These are phyloP conservation scores for Thunnus maccoyii DNA, from an alignment of 2,113 vertebrate genomes.

Conservation along the genomic window DNA sequence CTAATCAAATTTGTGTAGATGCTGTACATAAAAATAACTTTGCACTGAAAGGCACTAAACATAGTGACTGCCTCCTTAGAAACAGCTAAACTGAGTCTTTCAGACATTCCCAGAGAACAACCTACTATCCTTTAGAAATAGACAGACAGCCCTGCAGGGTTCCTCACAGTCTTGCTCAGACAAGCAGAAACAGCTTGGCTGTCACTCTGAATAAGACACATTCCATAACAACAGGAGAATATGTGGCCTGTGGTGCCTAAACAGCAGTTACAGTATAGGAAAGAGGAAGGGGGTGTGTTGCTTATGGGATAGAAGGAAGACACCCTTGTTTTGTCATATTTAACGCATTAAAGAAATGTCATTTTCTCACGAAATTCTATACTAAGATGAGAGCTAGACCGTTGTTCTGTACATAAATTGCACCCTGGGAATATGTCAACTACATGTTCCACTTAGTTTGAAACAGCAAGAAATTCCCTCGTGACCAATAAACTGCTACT, in stretches of 20 bases:
- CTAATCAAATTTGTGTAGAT: not conserved
- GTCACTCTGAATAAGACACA: constrained; percentile 70
- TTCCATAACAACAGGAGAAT: constrained; percentile 74
- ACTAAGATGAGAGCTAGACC: constrained; percentile 38
- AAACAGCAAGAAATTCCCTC: constrained; percentile 25
- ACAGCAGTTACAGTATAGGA: constrained; percentile 61
- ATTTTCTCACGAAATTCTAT: constrained; percentile 29
- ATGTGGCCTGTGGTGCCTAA: constrained; percentile 62
- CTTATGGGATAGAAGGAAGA: constrained; percentile 7
- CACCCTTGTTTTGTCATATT: constrained; percentile 6
- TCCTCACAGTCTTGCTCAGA: constrained; percentile 77
- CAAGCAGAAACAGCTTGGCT: constrained; percentile 76
- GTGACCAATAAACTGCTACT: not conserved
- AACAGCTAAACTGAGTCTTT: constrained; percentile 24
- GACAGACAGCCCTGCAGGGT: constrained; percentile 68
- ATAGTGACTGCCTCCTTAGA: constrained; percentile 3
- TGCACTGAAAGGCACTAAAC: constrained; percentile 1
- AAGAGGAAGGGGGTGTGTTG: not conserved
- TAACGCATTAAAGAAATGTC: constrained; percentile 11
- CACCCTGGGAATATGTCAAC: constrained; percentile 28
- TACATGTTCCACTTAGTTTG: not conserved
- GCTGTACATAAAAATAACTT: not conserved
- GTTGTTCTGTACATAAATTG: not conserved
- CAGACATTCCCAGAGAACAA: constrained; percentile 17
- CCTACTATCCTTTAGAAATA: constrained; percentile 53